phyloP scores from a whole-genome alignment of 2,797 vertebrate species.

The Ctenochaetus hawaiiensis region DNA sequence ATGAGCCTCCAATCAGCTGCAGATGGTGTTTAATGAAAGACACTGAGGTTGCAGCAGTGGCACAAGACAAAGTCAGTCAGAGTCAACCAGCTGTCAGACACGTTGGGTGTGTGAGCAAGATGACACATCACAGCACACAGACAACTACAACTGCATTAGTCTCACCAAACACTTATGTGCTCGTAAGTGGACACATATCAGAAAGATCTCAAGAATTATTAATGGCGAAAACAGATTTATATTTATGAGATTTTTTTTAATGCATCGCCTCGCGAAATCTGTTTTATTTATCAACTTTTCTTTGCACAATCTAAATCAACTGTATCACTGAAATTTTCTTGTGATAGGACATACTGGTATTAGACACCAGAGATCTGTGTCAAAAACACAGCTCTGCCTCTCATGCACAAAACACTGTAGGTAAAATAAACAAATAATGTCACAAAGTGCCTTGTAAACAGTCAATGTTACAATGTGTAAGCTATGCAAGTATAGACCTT shows the following conservation, averaged over 20 bases:
- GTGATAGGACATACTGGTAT: neutral
- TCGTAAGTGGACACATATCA: neutral
- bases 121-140: neutral
- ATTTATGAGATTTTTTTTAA: slow-evolving; percentile 16
- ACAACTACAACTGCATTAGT: neutral
- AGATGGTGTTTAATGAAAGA: slow-evolving; percentile 22
- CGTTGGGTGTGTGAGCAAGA: slow-evolving; percentile 16
- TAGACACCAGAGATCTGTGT: neutral
- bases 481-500: neutral
- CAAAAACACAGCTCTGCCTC: neutral
- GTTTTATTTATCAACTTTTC: neutral
- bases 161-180: no score
- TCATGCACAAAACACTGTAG: neutral
- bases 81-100: slow-evolving; percentile 35
- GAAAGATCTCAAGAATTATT: neutral
- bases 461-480: neutral
- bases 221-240: slow-evolving; percentile 3
- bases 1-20: slow-evolving; percentile 34
- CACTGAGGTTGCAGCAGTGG: slow-evolving; percentile 17
- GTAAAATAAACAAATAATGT: neutral
- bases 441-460: slow-evolving; percentile 25
- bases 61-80: neutral
- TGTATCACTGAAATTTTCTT: neutral
- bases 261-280: neutral
- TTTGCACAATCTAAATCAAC: neutral